These are phyloP conservation scores for Varanus salvator DNA, from an alignment of 2,113 vertebrate species.

Conservation along the genomic window DNA sequence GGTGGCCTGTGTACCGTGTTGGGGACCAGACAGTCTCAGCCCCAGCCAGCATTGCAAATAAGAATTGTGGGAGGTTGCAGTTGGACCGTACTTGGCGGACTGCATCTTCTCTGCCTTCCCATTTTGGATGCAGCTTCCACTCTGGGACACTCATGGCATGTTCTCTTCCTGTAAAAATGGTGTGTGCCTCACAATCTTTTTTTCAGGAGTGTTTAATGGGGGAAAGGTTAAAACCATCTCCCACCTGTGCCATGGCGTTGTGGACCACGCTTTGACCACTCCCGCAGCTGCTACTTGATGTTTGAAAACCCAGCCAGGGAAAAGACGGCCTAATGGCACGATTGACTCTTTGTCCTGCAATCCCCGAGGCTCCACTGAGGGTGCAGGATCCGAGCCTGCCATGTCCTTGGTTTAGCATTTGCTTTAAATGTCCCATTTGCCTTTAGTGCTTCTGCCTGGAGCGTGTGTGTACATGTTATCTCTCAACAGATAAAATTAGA, in stretches of 20 bases:
- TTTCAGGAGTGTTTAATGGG: too few relatives aligned
- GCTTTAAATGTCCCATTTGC: not conserved
- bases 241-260: not conserved
- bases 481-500: slow-evolving; percentile 40
- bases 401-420: not conserved
- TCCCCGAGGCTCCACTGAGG: not conserved
- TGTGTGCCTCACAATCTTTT: not conserved
- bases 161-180: not conserved
- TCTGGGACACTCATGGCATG: not conserved
- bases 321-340: not conserved
- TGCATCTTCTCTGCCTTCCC: too few relatives aligned
- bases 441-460: not conserved
- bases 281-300: not conserved
- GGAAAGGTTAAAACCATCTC: not conserved
- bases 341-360: not conserved
- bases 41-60: too few relatives aligned
- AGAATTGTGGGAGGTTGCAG: too few relatives aligned
- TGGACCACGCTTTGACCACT: not conserved
- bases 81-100: too few relatives aligned
- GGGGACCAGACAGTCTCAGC: too few relatives aligned
- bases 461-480: not conserved
- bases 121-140: not conserved
- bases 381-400: not conserved
- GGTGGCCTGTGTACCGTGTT: too few relatives aligned
- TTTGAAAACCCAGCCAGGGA: too few relatives aligned